These are phyloP conservation scores for Sphaerodactylus townsendi DNA, from an alignment of 2,113 vertebrate species.

Conservation along the genomic window DNA sequence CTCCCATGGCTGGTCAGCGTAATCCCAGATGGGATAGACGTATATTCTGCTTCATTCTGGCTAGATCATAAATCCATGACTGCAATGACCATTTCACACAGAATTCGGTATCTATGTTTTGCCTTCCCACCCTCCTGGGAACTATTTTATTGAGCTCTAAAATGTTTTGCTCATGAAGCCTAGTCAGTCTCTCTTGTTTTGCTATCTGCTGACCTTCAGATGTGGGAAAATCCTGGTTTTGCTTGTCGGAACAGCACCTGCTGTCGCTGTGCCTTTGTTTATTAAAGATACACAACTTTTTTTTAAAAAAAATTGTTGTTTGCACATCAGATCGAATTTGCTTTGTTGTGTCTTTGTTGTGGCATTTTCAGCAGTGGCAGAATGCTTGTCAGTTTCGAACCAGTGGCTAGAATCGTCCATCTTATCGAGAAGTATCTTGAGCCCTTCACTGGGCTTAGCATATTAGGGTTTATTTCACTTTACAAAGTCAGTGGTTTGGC, in stretches of 20 bases:
- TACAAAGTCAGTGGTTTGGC: too few species aligned
- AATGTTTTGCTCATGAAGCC: background rate
- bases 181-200: background rate
- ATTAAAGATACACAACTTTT: background rate
- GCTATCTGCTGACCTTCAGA: slow-evolving; percentile 7
- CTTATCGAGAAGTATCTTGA: too few species aligned
- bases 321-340: background rate
- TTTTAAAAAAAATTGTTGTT: background rate
- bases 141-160: background rate
- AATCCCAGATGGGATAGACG: too few species aligned
- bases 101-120: too few species aligned
- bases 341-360: background rate
- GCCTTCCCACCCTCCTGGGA: background rate
- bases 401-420: too few species aligned
- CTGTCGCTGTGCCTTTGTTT: background rate
- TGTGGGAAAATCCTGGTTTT: accelerated
- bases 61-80: background rate
- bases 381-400: too few species aligned
- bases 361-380: too few species aligned
- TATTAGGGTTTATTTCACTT: too few species aligned
- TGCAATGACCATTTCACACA: too few species aligned
- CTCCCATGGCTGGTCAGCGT: too few species aligned
- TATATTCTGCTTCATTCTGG: too few species aligned
- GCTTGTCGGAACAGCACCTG: background rate
- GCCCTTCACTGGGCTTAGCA: too few species aligned